These are phyloP conservation scores for Enhydra lutris DNA, from an alignment of 2,113 vertebrate species.

Conservation along the genomic window DNA sequence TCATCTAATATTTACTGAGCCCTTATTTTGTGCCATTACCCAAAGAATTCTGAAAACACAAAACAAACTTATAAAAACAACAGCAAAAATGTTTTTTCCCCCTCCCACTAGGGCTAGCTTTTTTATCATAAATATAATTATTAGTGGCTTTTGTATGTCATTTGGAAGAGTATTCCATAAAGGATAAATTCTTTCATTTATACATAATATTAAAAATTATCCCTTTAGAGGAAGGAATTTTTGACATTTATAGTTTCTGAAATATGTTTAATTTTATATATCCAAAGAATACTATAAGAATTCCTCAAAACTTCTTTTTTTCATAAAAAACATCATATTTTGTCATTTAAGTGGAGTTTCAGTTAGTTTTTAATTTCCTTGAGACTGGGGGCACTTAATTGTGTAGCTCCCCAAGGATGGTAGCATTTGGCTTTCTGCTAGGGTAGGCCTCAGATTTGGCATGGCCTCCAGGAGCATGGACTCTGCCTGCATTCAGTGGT, in stretches of 20 bases:
- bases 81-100: background rate
- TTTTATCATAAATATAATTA: constrained; percentile 6
- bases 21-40: background rate
- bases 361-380: background rate
- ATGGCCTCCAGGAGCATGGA: background rate
- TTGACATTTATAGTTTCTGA: constrained; percentile 1
- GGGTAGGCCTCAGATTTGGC: background rate
- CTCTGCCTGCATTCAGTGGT: background rate
- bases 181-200: background rate
- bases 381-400: background rate
- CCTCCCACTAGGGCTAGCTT: background rate
- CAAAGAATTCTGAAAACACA: background rate
- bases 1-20: background rate
- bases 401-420: background rate
- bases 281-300: background rate
- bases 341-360: background rate
- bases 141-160: background rate
- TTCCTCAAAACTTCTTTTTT: background rate
- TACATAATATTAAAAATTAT: constrained; percentile 21
- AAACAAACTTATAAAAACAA: background rate
- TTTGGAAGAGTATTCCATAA: background rate
- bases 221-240: background rate
- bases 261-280: background rate
- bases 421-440: background rate
- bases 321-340: background rate